Percentiles rank a stretch among this genome's conserved stretches.
phyloP scores from a whole-genome alignment of 2,888 invertebrate genomes.

The Zaprionus lineosus region DNA sequence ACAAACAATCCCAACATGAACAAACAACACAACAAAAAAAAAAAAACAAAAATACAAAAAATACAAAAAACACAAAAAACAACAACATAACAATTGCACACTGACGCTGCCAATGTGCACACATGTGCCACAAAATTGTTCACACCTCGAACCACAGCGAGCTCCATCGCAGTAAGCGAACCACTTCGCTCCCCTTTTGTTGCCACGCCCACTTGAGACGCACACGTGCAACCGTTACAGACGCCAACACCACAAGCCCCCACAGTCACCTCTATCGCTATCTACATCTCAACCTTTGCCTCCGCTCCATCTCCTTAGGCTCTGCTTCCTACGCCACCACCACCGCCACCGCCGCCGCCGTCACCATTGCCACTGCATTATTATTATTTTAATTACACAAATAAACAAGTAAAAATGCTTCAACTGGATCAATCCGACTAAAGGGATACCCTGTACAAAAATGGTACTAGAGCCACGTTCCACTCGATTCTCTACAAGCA shows the following conservation, averaged over 20 bases:
- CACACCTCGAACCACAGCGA: slow-evolving; percentile 57
- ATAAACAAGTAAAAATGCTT: too few species aligned
- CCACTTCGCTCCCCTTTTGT: slow-evolving; percentile 1
- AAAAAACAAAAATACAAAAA: slow-evolving; percentile 15
- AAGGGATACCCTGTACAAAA: too few species aligned
- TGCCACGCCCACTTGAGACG: slow-evolving; percentile 67
- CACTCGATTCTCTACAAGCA: too few species aligned
- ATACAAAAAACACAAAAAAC: slow-evolving; percentile 31
- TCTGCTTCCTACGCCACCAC: too few species aligned
- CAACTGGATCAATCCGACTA: too few species aligned
- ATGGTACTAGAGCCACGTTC: too few species aligned
- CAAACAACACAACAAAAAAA: not conserved
- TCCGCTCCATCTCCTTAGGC: too few species aligned
- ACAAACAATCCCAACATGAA: too few species aligned
- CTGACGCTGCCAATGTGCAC: slow-evolving; percentile 20
- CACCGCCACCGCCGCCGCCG: not conserved
- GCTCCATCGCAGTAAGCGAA: too few species aligned
- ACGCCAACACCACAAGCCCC: too few species aligned
- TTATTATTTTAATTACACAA: slow-evolving; percentile 72
- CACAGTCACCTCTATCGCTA: too few species aligned
- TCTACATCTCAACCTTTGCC: too few species aligned
- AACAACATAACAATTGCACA: slow-evolving; percentile 27
- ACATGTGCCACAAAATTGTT: slow-evolving; percentile 74
- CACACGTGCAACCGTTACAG: slow-evolving; percentile 50
- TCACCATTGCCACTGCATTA: slow-evolving; percentile 36